Evolutionary conservation across 1,140 invertebrate genomes (phyloP).

Genomic region (Drosophila miranda): DNA sequence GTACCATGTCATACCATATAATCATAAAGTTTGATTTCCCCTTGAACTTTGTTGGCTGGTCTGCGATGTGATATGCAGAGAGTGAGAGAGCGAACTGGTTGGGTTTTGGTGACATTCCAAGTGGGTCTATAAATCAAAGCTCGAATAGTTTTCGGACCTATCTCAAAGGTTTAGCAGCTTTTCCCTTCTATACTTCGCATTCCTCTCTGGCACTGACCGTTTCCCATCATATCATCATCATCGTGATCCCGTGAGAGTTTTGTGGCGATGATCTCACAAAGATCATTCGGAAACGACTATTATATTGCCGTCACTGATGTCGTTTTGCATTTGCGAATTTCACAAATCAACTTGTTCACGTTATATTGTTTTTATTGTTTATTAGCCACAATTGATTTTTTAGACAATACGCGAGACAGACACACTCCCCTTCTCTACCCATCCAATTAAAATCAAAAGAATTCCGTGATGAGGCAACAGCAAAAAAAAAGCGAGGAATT

Average conservation of each 20-base stretch:
- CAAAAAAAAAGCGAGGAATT: constrained; percentile 30
- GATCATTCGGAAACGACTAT: constrained; percentile 49
- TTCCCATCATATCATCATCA: not conserved
- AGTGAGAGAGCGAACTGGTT: not conserved
- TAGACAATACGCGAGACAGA: constrained; percentile 6
- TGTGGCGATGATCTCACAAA: constrained; percentile 68
- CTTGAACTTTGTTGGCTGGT: constrained; percentile 32
- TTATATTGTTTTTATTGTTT: constrained; percentile 55
- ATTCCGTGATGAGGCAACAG: constrained; percentile 42
- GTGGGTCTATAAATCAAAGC: constrained; percentile 30
- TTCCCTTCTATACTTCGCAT: not conserved
- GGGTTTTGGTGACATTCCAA: not conserved
- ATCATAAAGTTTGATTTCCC: constrained; percentile 13
- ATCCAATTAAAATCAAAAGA: constrained; percentile 29
- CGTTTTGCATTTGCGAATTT: constrained; percentile 46
- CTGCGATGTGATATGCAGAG: not conserved
- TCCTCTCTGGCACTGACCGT: not conserved
- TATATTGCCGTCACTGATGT: constrained; percentile 13
- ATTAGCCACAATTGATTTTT: constrained; percentile 54
- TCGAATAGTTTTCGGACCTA: constrained; percentile 10
- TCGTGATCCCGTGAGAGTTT: constrained; percentile 7
- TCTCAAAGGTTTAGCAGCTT: no score
- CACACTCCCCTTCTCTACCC: not conserved
- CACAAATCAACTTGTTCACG: constrained; percentile 53
- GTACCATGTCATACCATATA: not conserved